Conservation (phyloP, 92 coral and sea anemone genomes). For the Actinostola sp. region DNA sequence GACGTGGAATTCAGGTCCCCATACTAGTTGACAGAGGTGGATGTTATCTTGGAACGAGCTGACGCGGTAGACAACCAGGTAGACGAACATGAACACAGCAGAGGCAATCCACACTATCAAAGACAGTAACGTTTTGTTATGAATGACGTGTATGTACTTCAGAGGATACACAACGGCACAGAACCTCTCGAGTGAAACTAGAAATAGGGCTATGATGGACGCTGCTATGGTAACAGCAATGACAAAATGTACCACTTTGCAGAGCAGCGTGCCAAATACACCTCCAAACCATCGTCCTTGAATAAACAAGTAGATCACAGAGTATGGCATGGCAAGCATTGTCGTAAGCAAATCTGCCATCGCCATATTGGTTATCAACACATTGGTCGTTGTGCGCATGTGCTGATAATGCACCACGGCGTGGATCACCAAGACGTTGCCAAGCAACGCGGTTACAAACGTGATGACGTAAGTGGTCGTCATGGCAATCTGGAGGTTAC, state of each 20-base stretch:
- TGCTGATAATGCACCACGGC: slow-evolving; percentile 55
- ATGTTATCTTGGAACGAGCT: neutral
- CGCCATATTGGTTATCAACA: slow-evolving; percentile 72
- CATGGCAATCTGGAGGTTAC: slow-evolving; percentile 43
- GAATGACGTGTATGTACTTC: slow-evolving; percentile 24
- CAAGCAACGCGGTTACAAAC: slow-evolving; percentile 51
- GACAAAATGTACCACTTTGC: slow-evolving; percentile 54
- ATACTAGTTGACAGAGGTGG: slow-evolving; percentile 26
- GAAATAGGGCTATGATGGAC: slow-evolving; percentile 50
- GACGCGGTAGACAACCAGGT: slow-evolving; percentile 12
- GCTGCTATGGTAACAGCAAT: slow-evolving; percentile 58
- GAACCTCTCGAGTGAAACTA: slow-evolving; percentile 54
- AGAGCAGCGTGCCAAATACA: slow-evolving; percentile 24
- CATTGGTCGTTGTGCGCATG: slow-evolving; percentile 58
- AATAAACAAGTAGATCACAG: slow-evolving; percentile 34
- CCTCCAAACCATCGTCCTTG: slow-evolving; percentile 64
- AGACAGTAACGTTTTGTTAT: slow-evolving; percentile 40
- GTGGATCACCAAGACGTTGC: slow-evolving; percentile 61
- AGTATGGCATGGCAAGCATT: slow-evolving; percentile 63
- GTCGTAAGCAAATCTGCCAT: slow-evolving; percentile 67
- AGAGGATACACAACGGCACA: slow-evolving; percentile 60
- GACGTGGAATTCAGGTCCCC: slow-evolving; percentile 36
- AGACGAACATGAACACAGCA: slow-evolving; percentile 32
- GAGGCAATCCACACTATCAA: slow-evolving; percentile 43
- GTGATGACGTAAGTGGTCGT: slow-evolving; percentile 59